Evolutionary conservation across 1,140 invertebrate genomes (phyloP), one percentile per base, ranked within the genome.

Genomic region (Drosophila arizonae): DNA sequence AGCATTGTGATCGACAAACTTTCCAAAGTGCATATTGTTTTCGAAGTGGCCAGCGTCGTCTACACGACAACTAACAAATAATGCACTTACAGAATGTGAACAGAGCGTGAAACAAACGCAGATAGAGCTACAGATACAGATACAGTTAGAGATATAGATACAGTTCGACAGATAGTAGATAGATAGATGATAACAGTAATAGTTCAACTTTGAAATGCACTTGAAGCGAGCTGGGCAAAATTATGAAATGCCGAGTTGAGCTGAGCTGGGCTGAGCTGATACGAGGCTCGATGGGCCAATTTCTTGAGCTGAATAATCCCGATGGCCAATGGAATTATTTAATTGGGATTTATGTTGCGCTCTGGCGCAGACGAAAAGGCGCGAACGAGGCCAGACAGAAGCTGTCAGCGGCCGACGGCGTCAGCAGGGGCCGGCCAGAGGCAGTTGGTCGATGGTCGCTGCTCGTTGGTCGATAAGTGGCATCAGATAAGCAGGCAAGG

Each of bases 191-290:
- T 30, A 30, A 30, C 28, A 4, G 28, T 36, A 58, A 10, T 17
- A 13, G 28, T 41, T 45, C 21, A 86, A 86, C 82, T 86, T 86
- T 86, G 78, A 87, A 86, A 86, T 86, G 82, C 82, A 86, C 81
- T 86, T 87, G 82, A 86, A 21, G 43, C 1, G 43, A 17, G 15
- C n/a, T 46, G n/a, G 0, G 15, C 6, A 45, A 62, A 55, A 62
- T 69, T 67, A 67, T 54, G 26, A 30, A 67, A 60, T 24, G 21
- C 21, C 21, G 52, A 51, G 62, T 62, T 57, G 52, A 33, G 30
- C 8, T 33, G 30, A 33, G 30, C 8, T 33, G 30, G 6, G 6
- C 30, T 33, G 30, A 8, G 30, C 30, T 33, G 30, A 4, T 28
- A 28, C 3, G 3, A 30, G 28, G 6, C 28, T 30, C 4, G 28